phyloP scores from a whole-genome alignment of 2,113 vertebrate genomes.

The Atlantisia rogersi region DNA sequence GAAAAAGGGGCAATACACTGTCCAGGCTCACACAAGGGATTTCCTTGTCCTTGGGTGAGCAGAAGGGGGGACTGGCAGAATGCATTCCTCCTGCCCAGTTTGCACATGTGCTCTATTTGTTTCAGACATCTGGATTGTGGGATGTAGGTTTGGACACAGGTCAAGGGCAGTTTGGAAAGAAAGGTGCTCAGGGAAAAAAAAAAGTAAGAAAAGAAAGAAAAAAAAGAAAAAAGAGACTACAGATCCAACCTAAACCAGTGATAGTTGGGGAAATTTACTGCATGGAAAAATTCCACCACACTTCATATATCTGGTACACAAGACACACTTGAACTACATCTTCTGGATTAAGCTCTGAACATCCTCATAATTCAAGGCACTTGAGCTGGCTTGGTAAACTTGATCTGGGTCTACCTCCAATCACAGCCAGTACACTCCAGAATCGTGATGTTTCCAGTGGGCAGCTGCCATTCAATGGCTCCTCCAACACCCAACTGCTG shows the following conservation, averaged over 20 bases:
- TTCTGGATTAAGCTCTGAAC: neutral
- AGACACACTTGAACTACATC: neutral
- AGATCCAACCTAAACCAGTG: neutral
- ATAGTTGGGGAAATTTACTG: neutral
- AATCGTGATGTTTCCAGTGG: neutral
- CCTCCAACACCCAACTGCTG: neutral
- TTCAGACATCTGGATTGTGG: neutral
- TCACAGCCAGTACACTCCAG: neutral
- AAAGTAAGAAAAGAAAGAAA: no score
- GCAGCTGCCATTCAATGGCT: neutral
- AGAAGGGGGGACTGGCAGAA: neutral
- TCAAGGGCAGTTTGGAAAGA: constrained; percentile 2
- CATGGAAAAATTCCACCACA: neutral
- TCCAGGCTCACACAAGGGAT: constrained; percentile 6
- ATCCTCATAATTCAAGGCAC: neutral
- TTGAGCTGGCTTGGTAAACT: neutral
- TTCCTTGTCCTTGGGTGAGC: constrained; percentile 32
- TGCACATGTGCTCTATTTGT: neutral
- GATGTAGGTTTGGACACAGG: neutral
- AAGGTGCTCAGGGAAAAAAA: neutral
- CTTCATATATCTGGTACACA: neutral
- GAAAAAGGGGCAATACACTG: neutral
- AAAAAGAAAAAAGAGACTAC: neutral
- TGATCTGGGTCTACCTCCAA: neutral
- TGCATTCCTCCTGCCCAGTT: neutral